phyloP scores from a whole-genome alignment of 2,113 vertebrate species.

The Xiphophorus couchianus region DNA sequence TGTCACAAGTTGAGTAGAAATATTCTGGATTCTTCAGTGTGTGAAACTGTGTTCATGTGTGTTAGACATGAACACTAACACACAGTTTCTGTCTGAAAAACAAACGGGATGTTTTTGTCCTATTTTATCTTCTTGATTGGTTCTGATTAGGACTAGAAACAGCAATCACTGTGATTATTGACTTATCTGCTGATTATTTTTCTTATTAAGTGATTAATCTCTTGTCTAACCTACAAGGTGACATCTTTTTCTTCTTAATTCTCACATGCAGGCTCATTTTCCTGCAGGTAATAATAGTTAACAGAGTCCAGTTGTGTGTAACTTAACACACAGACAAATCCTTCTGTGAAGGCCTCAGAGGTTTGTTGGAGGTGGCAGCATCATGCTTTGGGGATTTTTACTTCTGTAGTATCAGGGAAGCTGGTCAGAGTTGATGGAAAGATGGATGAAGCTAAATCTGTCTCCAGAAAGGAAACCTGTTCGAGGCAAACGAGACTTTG shows the following conservation, averaged over 20 bases:
- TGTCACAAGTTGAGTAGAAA: background rate
- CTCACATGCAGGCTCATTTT: background rate
- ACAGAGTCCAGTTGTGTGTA: too few species aligned
- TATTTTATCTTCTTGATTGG: background rate
- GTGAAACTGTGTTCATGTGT: too few species aligned
- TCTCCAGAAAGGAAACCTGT: too few species aligned
- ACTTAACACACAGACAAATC: too few species aligned
- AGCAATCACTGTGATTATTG: conserved; percentile 2
- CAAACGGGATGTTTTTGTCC: background rate
- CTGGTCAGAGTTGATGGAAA: too few species aligned
- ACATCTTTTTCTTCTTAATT: background rate
- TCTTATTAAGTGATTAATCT: background rate
- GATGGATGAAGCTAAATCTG: too few species aligned
- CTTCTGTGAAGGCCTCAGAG: too few species aligned
- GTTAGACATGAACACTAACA: background rate
- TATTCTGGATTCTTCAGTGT: background rate
- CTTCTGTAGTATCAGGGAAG: too few species aligned
- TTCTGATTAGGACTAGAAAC: background rate
- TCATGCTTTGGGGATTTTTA: too few species aligned
- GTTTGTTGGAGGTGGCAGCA: too few species aligned
- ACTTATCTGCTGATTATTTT: conserved; percentile 8
- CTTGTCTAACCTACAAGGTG: background rate
- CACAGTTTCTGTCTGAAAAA: background rate
- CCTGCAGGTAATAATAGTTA: too few species aligned
- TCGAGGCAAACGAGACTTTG: too few species aligned